phyloP scores from a whole-genome alignment of 2,113 vertebrate genomes.

The Channa maculata region DNA sequence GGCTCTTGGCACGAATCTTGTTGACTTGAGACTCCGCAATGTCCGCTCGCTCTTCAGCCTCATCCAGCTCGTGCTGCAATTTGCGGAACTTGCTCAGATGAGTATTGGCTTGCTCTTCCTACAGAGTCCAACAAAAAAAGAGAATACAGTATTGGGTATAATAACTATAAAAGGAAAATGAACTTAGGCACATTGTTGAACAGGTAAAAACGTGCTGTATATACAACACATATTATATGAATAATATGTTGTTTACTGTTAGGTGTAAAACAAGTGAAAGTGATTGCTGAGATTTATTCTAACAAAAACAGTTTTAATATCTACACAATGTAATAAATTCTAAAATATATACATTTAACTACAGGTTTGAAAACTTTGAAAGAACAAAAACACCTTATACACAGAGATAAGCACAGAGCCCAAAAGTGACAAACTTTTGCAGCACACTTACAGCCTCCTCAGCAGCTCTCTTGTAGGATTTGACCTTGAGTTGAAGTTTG shows the following conservation, averaged over 20 bases:
- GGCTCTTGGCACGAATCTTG: constrained; percentile 84
- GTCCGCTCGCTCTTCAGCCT: constrained; percentile 84
- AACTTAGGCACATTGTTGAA: neutral
- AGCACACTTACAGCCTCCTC: constrained; percentile 86
- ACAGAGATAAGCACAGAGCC: neutral
- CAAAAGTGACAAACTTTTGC: neutral
- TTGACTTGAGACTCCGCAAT: constrained; percentile 87
- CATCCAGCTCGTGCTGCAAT: constrained; percentile 86
- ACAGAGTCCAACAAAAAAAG: constrained; percentile 22
- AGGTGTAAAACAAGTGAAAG: no score
- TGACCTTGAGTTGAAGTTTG: constrained; percentile 92
- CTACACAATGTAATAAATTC: neutral
- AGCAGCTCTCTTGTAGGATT: constrained; percentile 89
- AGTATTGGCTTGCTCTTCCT: constrained; percentile 85
- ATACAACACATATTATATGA: no score
- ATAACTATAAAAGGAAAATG: neutral
- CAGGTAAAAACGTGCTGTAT: neutral
- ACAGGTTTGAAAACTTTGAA: no score
- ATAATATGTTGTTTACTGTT: no score
- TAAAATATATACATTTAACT: neutral
- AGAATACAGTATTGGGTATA: neutral
- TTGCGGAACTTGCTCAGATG: constrained; percentile 85
- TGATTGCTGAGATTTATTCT: no score
- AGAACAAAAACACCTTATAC: neutral
- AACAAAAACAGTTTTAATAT: neutral